phyloP scores from a whole-genome alignment of 2,113 vertebrate species.

The Rutilus rutilus region DNA sequence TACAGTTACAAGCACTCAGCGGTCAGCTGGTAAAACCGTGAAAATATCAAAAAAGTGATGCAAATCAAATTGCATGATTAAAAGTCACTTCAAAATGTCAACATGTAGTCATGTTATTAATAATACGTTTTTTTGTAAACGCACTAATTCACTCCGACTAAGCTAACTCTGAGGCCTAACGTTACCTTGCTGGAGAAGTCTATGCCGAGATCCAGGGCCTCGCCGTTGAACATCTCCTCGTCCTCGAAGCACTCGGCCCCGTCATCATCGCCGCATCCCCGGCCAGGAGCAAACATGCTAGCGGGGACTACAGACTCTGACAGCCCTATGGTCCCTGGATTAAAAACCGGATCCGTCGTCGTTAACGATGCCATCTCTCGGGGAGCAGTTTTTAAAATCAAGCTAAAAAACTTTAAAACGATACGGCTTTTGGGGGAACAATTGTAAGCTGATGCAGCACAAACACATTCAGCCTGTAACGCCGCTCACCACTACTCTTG shows the following conservation, averaged over 20 bases:
- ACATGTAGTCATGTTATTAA: neutral
- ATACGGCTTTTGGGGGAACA: constrained; percentile 1
- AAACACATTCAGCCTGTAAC: constrained; percentile 37
- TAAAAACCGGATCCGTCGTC: constrained; percentile 65
- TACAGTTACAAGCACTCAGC: neutral
- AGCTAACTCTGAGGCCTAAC: neutral
- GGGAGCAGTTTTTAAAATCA: neutral
- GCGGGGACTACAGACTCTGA: constrained; percentile 84
- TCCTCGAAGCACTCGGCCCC: constrained; percentile 74
- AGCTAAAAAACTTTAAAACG: constrained; percentile 39
- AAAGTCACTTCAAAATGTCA: neutral
- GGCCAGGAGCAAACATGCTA: constrained; percentile 89
- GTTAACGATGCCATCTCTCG: constrained; percentile 75
- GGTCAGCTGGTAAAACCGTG: neutral
- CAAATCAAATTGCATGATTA: neutral
- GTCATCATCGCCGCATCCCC: constrained; percentile 75
- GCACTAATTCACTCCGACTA: neutral
- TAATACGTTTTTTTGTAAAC: neutral
- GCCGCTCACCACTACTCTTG: neutral
- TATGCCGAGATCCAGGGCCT: constrained; percentile 78
- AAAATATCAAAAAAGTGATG: neutral
- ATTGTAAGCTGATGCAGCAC: constrained; percentile 40
- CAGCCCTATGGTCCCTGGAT: constrained; percentile 66
- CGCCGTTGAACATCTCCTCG: constrained; percentile 80
- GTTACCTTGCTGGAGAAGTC: constrained; percentile 90